Base-by-base conservation (phyloP, 2,888 invertebrate genomes). In the Calameuta filiformis region DNA sequence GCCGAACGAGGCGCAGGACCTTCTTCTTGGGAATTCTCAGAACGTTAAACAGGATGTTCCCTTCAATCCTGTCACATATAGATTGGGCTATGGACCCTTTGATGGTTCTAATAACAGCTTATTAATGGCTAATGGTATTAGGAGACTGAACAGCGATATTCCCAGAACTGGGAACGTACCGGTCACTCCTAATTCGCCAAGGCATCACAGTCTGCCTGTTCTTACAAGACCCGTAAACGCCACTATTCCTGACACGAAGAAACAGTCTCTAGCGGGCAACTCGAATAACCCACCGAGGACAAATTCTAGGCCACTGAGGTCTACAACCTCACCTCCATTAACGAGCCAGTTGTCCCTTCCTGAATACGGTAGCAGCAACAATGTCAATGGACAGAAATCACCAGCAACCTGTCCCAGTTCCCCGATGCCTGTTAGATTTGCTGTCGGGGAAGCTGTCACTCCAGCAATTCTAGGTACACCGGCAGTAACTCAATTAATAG, bases 1-100 rank as follows among this genome's bases (percentile, higher is more conserved):
- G 76, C 97, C 97, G 0, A 95, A 96, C 88, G 98, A 98, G 92
- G 97, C 97, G 0, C 95, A 96, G 87, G 94, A 95, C 83, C 93
- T 96, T 68, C 92, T 96, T 1, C 92, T 96, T 1, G 96, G 96
- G 33, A 94, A 95, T 86, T 95, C 95, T 69, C 95, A 94, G 78
- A 96, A 95, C 87, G 96, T 96, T 12, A 96, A 96, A 91, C 95
- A 96, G 79, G 94, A 94, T 83, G 95, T 96, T 83, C 96, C 96
- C 79, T 96, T 96, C 88, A 95, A 95, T 89, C 96, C 96, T 0
- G 92, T 93, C 69, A 93, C 93, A 69, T 94, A 93, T 82, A 87
- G 84, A 79, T 79, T 83, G 34, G 30, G 77, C 56, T 79, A 79
- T 77, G 4, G 82, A 79, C 33, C 85, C 82, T 75, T 79, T 11